Evolutionary conservation across 2,888 invertebrate species (phyloP), one percentile per base, ranked within the genome.

Genomic region (Automeris io): DNA sequence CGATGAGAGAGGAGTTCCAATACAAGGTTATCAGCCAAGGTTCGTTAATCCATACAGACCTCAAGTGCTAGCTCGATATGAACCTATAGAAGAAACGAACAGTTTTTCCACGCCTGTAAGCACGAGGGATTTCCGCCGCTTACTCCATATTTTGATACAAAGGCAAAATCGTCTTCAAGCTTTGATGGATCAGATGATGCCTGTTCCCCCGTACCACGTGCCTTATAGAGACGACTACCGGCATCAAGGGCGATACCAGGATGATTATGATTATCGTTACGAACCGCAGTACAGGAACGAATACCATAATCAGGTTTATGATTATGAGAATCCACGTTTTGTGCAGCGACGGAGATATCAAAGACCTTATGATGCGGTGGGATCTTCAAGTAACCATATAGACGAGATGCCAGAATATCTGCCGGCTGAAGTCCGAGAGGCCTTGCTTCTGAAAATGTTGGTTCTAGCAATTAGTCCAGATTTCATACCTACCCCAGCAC

Each of bases 381-480:
- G 79, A 11, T 69, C 81, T 19, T 71, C 77, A 16, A 72, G 85
- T 2, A 85, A 87, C 42, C 71, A 77, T 16, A 61, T 80, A 9
- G 83, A 89, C 24, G 88, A 89, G 18, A 56, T 67, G 41, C 89
- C 90, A 5, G 90, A 91, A 47, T 91, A 89, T 51, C 67, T 93
- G 11, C 93, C 93, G 8, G 87, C 91, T 0, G 91, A 92, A 40
- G 90, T 93, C 11, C 80, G 93, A 41, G 93, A 93, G 65, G 92
- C 92, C 59, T 71, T 93, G 23, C 70, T 93, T 5, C 65, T 92
- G 54, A 89, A 91, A 57, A 93, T 93, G 93, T 72, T 93, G 19
- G 90, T 93, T 61, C 64, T 93, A 41, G 92, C 92, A 0, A 91
- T 93, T 47, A 91, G 91, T 61, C 90, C 91, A 5, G 90, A 91